Evolutionary conservation across 2,797 vertebrate genomes (phyloP).

Genomic region (Melanotaenia trifasciata): DNA sequence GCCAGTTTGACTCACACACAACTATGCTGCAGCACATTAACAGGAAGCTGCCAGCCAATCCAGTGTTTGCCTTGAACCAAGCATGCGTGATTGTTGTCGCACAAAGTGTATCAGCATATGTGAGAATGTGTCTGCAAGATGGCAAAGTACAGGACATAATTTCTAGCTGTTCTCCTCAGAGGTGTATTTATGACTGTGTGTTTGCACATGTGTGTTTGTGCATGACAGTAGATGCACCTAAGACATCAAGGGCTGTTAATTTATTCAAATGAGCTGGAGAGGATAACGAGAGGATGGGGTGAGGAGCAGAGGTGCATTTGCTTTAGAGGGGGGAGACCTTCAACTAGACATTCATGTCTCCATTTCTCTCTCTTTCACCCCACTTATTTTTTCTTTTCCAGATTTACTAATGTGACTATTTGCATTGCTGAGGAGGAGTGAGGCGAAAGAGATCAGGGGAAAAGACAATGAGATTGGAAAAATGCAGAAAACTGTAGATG

Average conservation of each 20-base stretch:
- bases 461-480: constrained; percentile 24
- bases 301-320: constrained; percentile 56
- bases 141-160: constrained; percentile 44
- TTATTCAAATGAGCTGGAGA: constrained; percentile 86
- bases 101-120: constrained; percentile 69
- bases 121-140: constrained; percentile 54
- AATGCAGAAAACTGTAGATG: constrained; percentile 21
- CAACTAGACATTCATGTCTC: constrained; percentile 69
- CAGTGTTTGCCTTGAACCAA: constrained; percentile 60
- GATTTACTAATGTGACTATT: constrained; percentile 69
- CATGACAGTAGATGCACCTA: constrained; percentile 47
- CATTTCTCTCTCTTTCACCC: constrained; percentile 28
- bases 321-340: constrained; percentile 58
- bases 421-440: constrained; percentile 54
- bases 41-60: constrained; percentile 56
- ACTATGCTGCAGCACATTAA: constrained; percentile 71
- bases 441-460: constrained; percentile 15
- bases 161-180: constrained; percentile 39
- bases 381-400: constrained; percentile 46
- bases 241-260: constrained; percentile 85
- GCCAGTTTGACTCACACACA: constrained; percentile 57
- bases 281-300: constrained; percentile 79
- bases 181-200: constrained; percentile 35
- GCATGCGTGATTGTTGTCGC: constrained; percentile 65
- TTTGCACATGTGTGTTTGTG: constrained; percentile 45